Conservation (phyloP, 2,113 vertebrate genomes). For the Microcebus tavaratra region DNA sequence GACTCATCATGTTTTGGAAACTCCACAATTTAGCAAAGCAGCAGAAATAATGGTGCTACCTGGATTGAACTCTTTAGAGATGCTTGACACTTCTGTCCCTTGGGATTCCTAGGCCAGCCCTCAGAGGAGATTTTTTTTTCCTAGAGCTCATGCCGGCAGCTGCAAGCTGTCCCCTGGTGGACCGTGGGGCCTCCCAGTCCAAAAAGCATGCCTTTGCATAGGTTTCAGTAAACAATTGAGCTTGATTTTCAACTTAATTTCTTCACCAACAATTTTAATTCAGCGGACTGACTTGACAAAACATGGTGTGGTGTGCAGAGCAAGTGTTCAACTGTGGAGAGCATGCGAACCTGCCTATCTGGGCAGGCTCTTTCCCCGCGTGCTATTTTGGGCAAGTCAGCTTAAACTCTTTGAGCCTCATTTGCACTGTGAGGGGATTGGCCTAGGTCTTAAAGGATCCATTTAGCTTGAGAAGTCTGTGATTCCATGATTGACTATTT, state of each 20-base stretch:
- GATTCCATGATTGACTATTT: not conserved
- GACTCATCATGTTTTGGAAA: conserved; percentile 46
- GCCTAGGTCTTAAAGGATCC: not conserved
- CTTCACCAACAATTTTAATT: not conserved
- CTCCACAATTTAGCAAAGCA: not conserved
- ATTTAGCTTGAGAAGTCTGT: not conserved
- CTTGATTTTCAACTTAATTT: not conserved
- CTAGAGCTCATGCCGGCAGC: not conserved
- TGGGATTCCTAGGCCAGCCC: not conserved
- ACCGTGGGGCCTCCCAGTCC: not conserved
- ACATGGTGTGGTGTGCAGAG: not conserved
- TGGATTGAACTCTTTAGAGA: not conserved
- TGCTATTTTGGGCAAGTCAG: not conserved
- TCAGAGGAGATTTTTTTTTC: not conserved
- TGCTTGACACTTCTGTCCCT: not conserved
- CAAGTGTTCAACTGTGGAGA: not conserved
- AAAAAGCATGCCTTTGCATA: not conserved
- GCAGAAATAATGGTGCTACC: not conserved
- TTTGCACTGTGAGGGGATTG: not conserved
- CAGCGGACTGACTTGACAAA: not conserved
- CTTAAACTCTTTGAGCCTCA: not conserved
- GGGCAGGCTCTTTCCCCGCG: fast-evolving
- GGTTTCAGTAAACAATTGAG: not conserved
- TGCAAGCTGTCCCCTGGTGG: not conserved
- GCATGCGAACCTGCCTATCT: not conserved